Evolutionary conservation across 2,888 invertebrate genomes (phyloP), one percentile per base, ranked within the genome.

Genomic region (Melinaea menophilus): DNA sequence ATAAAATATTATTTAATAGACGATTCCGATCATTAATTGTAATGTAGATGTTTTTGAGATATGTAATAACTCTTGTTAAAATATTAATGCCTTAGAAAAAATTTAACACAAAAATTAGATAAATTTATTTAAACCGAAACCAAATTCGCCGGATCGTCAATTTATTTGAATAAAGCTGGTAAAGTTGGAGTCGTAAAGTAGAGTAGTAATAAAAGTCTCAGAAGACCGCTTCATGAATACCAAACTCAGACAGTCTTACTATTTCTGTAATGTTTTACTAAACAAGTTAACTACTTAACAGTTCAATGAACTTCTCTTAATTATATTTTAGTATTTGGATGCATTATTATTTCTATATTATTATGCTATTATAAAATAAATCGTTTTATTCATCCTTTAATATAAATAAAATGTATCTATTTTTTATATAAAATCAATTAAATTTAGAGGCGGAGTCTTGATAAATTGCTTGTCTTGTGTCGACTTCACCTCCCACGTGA

Each of bases 131-230:
- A 58, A 58, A 58, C 4, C 47, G 13, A 33, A n/a, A 37, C 47
- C 48, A 58, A 51, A 61, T 4, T 56, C 61, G 60, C 58, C 47
- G 48, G 54, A 51, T 33, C 13, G 47, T 51, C 54, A 47, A 61
- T 61, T 63, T 63, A 37, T 47, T 48, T 34, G 34, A 55, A 46
- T 47, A 56, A 48, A 45, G 7, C 7, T 12, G 33, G 58, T 34
- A 59, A 62, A 48, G 35, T 51, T n/a, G 35, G 11, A 22, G 37
- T 64, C 62, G 58, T 67, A 64, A 66, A 67, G 37, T 64, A 58
- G 41, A 48, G 22, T 45, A 46, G 48, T 59, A 61, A 64, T 64
- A 64, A 67, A 67, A 51, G 64, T 64, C 66, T 34, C 58, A 48
- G 48, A 12, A 51, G 13, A 57, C 59, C 55, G 58, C n/a, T 22